Percentiles rank a stretch among this genome's conserved stretches.
These are phyloP conservation scores for Sapajus apella DNA, from an alignment of 2,113 vertebrate species.

Conservation along the genomic window DNA sequence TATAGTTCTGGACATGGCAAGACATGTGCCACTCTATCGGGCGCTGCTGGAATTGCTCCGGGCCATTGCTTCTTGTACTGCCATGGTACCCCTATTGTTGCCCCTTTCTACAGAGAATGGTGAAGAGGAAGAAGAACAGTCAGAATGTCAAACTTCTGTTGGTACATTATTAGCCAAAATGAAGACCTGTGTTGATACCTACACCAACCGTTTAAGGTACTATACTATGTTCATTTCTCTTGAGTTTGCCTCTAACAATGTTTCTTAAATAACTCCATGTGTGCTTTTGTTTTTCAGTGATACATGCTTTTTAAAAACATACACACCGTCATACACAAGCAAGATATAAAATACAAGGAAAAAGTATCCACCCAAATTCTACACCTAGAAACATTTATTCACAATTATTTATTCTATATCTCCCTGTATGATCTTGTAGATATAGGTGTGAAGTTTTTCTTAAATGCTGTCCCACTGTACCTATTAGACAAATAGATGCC, in stretches of 20 bases:
- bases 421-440: neutral
- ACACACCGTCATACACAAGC: neutral
- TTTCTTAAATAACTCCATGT: neutral
- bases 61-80: conserved; percentile 94
- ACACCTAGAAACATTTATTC: neutral
- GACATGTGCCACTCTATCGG: conserved; percentile 96
- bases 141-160: conserved; percentile 95
- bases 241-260: neutral
- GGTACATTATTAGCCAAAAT: conserved; percentile 98
- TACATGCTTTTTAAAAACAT: neutral
- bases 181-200: conserved; percentile 99
- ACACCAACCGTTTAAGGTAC: conserved; percentile 97
- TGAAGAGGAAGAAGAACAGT: conserved; percentile 92
- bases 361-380: neutral
- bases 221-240: neutral
- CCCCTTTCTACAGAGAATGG: conserved; percentile 91
- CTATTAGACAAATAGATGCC: neutral
- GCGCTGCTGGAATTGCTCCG: conserved; percentile 95
- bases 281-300: neutral
- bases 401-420: neutral
- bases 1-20: conserved; percentile 97
- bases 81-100: conserved; percentile 94
- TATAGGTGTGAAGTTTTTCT: neutral
- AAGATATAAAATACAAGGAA: neutral
- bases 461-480: neutral